Percentiles rank a stretch among this genome's conserved stretches.
Evolutionary conservation across 2,797 vertebrate species (phyloP).

Genomic region (Spondyliosoma cantharus): DNA sequence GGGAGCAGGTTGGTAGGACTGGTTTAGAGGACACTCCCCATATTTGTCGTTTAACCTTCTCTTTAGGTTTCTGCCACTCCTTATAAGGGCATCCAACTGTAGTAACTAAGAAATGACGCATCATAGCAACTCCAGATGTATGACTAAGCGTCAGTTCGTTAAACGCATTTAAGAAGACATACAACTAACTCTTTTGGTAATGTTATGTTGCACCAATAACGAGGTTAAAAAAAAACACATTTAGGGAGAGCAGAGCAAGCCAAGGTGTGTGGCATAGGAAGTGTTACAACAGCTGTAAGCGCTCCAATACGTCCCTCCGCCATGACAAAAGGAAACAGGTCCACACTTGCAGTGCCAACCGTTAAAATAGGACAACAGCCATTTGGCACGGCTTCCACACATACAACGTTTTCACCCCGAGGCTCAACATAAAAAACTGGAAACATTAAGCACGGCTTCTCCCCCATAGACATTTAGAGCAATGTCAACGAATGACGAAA

Average conservation of each 20-base stretch:
- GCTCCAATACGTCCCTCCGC: slow-evolving; percentile 42
- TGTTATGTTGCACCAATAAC: too few relatives aligned
- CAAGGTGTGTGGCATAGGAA: slow-evolving; percentile 17
- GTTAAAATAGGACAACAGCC: slow-evolving; percentile 75
- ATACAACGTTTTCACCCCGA: slow-evolving; percentile 60
- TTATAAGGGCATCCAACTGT: slow-evolving; percentile 64
- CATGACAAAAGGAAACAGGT: slow-evolving; percentile 70
- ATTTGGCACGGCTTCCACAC: slow-evolving; percentile 62
- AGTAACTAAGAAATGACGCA: neutral
- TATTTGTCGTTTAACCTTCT: slow-evolving; percentile 46
- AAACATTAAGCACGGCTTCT: slow-evolving; percentile 41
- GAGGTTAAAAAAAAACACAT: neutral
- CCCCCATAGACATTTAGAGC: slow-evolving; percentile 45
- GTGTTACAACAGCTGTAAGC: slow-evolving; percentile 33
- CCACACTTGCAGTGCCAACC: slow-evolving; percentile 72
- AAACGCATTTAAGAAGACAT: neutral
- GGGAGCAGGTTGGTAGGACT: slow-evolving; percentile 77
- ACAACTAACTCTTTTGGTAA: too few relatives aligned
- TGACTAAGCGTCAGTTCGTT: neutral
- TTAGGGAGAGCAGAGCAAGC: neutral
- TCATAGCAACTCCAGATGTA: slow-evolving; percentile 7
- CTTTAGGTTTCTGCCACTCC: slow-evolving; percentile 52
- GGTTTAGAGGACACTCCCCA: slow-evolving; percentile 77
- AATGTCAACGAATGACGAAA: slow-evolving; percentile 52
- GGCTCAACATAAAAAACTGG: slow-evolving; percentile 53